Conservation (phyloP, 1,140 invertebrate species). For the Arion vulgaris region DNA sequence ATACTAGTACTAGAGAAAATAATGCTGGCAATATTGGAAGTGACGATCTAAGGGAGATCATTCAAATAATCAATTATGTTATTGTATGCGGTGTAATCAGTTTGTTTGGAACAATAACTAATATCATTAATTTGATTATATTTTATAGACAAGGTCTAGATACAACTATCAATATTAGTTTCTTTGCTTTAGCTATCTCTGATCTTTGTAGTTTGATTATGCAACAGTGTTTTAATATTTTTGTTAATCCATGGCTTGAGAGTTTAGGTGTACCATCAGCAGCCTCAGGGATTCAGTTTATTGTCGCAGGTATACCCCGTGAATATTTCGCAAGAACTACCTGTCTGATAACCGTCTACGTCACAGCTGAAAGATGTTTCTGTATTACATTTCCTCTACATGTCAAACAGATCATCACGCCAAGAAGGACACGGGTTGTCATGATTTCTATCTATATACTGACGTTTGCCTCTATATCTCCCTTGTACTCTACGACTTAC, state of each 20-base stretch:
- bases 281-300: neutral
- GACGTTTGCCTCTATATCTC: neutral
- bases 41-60: neutral
- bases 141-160: neutral
- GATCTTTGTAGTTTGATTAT: constrained; percentile 2
- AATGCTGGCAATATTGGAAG: too few relatives aligned
- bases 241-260: neutral
- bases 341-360: neutral
- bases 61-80: neutral
- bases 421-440: neutral
- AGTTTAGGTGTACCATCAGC: neutral
- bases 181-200: constrained; percentile 7
- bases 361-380: constrained; percentile 18
- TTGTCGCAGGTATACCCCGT: neutral
- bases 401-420: constrained; percentile 20
- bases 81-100: neutral
- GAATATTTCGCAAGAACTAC: neutral
- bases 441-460: neutral
- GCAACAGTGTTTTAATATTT: neutral
- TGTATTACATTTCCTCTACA: neutral
- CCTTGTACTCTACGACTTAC: neutral
- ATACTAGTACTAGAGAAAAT: too few relatives aligned
- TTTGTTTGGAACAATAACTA: neutral
- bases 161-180: constrained; percentile 10
- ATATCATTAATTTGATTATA: neutral